phyloP scores from a whole-genome alignment of 1,140 invertebrate genomes.

The Mizuhopecten yessoensis region DNA sequence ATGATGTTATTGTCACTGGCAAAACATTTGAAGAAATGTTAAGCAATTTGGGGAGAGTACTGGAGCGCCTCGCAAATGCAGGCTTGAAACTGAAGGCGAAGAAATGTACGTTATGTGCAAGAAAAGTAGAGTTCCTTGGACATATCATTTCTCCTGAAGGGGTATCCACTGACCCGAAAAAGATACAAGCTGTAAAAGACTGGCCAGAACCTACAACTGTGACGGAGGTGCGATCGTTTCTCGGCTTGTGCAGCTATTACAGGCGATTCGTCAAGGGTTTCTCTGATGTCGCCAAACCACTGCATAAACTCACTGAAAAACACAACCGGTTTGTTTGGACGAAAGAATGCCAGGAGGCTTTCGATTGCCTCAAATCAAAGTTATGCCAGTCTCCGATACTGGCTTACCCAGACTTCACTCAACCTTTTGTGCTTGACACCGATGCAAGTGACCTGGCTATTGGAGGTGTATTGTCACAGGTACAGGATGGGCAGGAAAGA shows the following conservation, averaged over 20 bases:
- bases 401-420: slow-evolving; percentile 73
- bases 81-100: slow-evolving; percentile 59
- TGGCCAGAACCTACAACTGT: slow-evolving; percentile 54
- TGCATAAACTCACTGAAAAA: slow-evolving; percentile 47
- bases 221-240: slow-evolving; percentile 71
- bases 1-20: neutral
- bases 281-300: too few species aligned
- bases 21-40: slow-evolving; percentile 43
- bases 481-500: neutral
- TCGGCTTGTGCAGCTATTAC: slow-evolving; percentile 58
- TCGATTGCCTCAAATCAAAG: slow-evolving; percentile 52
- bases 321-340: slow-evolving; percentile 35
- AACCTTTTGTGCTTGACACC: slow-evolving; percentile 81
- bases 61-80: neutral
- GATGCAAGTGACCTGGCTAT: slow-evolving; percentile 83
- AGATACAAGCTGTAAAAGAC: slow-evolving; percentile 44
- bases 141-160: slow-evolving; percentile 47
- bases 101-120: slow-evolving; percentile 77
- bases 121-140: slow-evolving; percentile 41
- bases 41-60: slow-evolving; percentile 30
- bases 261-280: slow-evolving; percentile 42
- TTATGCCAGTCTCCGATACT: slow-evolving; percentile 48
- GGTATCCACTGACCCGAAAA: slow-evolving; percentile 47
- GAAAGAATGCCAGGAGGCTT: slow-evolving; percentile 37
- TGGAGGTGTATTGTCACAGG: slow-evolving; percentile 57